Conservation (phyloP, 2,797 vertebrate species). For the Oryzias sinensis region DNA sequence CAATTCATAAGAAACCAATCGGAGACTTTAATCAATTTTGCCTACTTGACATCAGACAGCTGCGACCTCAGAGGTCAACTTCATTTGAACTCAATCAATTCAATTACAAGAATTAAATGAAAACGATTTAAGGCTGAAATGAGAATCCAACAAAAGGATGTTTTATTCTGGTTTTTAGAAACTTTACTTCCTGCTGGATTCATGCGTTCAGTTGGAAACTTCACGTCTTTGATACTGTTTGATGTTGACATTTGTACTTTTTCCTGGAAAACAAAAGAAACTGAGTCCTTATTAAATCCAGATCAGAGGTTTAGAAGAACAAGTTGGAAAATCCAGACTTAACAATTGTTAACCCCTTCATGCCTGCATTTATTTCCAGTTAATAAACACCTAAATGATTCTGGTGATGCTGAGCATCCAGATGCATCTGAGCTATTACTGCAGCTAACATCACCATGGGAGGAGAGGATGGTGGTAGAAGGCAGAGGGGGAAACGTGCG, state of each 20-base stretch:
- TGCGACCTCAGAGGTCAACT: slow-evolving; percentile 53
- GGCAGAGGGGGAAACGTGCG: no score
- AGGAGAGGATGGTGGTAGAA: no score
- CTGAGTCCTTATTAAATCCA: no score
- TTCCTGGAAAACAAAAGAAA: no score
- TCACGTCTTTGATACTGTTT: slow-evolving; percentile 7
- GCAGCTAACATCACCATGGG: no score
- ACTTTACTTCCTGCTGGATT: slow-evolving; percentile 7
- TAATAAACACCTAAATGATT: no score
- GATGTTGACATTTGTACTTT: neutral
- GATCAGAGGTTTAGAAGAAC: no score
- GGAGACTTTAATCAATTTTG: slow-evolving; percentile 53
- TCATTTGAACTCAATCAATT: slow-evolving; percentile 46
- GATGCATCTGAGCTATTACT: no score
- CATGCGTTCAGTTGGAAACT: slow-evolving; percentile 1
- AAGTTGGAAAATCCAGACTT: no score
- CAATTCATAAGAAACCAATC: slow-evolving; percentile 53
- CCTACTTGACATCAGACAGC: slow-evolving; percentile 49
- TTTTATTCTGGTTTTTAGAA: slow-evolving; percentile 27
- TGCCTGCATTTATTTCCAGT: no score
- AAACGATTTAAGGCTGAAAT: slow-evolving; percentile 32
- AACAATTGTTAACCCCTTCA: no score
- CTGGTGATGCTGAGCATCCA: no score
- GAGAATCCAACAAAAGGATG: slow-evolving; percentile 6
- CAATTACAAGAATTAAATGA: slow-evolving; percentile 30